Evolutionary conservation across 2,888 invertebrate species (phyloP).

Genomic region (Ennomos quercinarius): DNA sequence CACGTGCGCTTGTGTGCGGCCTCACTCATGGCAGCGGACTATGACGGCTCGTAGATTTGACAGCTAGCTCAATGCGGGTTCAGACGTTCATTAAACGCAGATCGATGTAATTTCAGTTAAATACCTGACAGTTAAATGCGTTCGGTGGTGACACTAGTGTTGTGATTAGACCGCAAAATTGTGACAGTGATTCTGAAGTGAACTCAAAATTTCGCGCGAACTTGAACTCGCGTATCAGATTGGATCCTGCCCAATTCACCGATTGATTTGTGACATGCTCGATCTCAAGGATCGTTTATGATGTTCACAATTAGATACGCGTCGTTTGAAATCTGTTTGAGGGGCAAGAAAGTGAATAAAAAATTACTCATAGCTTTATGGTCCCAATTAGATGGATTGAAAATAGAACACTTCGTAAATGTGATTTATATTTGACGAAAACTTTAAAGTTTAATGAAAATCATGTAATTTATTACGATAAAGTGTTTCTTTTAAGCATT

Average conservation of each 20-base stretch:
- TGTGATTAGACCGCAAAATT: constrained; percentile 49
- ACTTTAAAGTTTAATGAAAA: constrained; percentile 31
- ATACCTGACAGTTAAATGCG: constrained; percentile 72
- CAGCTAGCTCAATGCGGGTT: constrained; percentile 86
- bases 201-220: constrained; percentile 69
- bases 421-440: constrained; percentile 36
- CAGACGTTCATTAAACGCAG: constrained; percentile 84
- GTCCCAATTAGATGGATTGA: constrained; percentile 19
- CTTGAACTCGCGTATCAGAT: constrained; percentile 64
- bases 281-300: constrained; percentile 70
- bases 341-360: constrained; percentile 77
- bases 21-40: constrained; percentile 84
- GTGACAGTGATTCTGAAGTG: constrained; percentile 49
- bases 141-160: constrained; percentile 62
- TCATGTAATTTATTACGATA: constrained; percentile 43
- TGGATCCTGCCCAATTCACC: constrained; percentile 58
- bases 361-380: constrained; percentile 46
- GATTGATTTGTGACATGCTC: constrained; percentile 77
- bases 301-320: constrained; percentile 79
- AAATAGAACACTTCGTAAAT: constrained; percentile 21
- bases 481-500: constrained; percentile 37
- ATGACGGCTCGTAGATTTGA: constrained; percentile 87
- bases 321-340: constrained; percentile 69
- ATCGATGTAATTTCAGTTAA: constrained; percentile 79
- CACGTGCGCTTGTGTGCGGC: constrained; percentile 76